Base-by-base conservation (phyloP, 2,113 vertebrate genomes). In the Lepidothrix coronata region DNA sequence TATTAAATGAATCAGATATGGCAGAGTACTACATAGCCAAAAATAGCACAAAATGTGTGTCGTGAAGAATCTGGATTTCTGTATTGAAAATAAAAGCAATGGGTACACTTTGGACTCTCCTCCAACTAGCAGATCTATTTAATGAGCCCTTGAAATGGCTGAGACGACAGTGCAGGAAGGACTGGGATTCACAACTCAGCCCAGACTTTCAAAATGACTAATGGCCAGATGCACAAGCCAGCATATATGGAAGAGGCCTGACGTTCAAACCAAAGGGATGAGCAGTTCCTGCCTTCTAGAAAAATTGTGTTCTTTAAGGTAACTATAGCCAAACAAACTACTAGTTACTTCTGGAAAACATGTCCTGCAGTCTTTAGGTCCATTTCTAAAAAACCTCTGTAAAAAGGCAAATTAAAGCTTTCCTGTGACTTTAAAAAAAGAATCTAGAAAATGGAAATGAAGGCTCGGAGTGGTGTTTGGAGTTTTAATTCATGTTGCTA, bases 351-450 rank as follows among this genome's bases (percentile, higher is more conserved):
- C 44, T 55, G 19, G 16, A 61, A 87, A 93, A 19, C 10, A 24
- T 0, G 0, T 44, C 30, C 19, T 35, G 18, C 0, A 0, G 20
- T 77, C 35, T 52, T 71, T 21, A 77, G 39, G 14, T 17, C 16
- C 11, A 16, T 8, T 33, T 79, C n/a, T 72, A 51, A 77, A 14
- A 65, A 66, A 37, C 15, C 18, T 21, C 9, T 20, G 13, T 5
- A 51, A 67, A 25, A 49, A 66, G 52, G 39, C 37, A 85, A 75
- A 66, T 48, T 19, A 83, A 81, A 86, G 44, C 4, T 62, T 93
- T n/a, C 31, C 37, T 3, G 12, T 18, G 55, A 79, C 30, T 63
- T 41, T 0, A 23, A 57, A 63, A 87, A 58, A 57, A 61, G 55
- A 24, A 39, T 4, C 30, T 49, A 71, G 31, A 57, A 89, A 79